Conservation (phyloP, 2,797 vertebrate genomes). For the Melanotaenia nigrans region DNA sequence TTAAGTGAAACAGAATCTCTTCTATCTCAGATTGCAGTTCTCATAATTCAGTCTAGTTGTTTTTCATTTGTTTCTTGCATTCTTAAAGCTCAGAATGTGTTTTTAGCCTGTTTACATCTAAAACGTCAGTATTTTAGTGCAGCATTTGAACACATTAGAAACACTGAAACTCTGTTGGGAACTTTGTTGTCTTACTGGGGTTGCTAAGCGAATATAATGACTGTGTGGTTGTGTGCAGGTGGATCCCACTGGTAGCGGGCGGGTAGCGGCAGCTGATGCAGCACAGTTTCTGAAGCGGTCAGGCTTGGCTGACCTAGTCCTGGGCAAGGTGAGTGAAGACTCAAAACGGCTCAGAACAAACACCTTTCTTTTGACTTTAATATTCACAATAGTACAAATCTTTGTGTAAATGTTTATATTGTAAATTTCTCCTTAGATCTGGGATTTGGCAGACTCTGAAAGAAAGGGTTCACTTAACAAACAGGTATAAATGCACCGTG, state of each 20-base stretch:
- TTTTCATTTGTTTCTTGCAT: neutral
- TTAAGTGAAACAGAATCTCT: constrained; percentile 31
- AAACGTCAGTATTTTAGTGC: neutral
- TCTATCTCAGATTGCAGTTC: neutral
- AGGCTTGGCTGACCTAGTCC: constrained; percentile 92
- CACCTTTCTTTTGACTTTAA: neutral
- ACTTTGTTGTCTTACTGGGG: constrained; percentile 3
- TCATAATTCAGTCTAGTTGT: constrained; percentile 12
- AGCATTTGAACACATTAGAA: neutral
- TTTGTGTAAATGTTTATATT: constrained; percentile 29
- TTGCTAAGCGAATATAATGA: neutral
- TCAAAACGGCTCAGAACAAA: neutral
- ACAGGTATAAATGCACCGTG: constrained; percentile 85
- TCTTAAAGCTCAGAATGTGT: neutral
- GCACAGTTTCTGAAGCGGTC: constrained; percentile 96
- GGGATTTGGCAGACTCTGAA: constrained; percentile 97
- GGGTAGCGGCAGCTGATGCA: constrained; percentile 92
- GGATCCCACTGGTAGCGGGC: constrained; percentile 90
- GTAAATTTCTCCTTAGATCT: constrained; percentile 86
- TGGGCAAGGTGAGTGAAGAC: constrained; percentile 89
- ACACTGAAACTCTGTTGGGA: constrained; percentile 6
- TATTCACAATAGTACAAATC: neutral
- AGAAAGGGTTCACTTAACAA: constrained; percentile 94
- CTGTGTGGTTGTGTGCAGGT: constrained; percentile 76
- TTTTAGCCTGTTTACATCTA: neutral